Conservation (phyloP, 2,113 vertebrate genomes). For the Oryzias javanicus region DNA sequence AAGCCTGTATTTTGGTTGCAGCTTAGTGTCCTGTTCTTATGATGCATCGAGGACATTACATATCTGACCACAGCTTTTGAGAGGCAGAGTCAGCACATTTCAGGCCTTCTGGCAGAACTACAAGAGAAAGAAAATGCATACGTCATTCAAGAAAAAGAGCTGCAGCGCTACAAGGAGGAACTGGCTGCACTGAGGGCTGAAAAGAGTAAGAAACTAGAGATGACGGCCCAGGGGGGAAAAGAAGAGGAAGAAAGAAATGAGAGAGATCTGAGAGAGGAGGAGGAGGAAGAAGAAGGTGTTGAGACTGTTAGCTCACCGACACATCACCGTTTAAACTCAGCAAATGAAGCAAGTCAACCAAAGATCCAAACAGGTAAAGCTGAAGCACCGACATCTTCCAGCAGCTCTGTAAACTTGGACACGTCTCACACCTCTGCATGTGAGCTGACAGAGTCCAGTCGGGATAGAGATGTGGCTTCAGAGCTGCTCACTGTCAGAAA, state of each 20-base stretch:
- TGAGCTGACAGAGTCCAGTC: not conserved
- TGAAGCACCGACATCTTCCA: not conserved
- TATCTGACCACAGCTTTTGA: slow-evolving; percentile 79
- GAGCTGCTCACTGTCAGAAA: slow-evolving; percentile 39
- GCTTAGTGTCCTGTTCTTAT: no score
- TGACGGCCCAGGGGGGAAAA: not conserved
- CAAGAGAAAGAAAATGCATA: slow-evolving; percentile 71
- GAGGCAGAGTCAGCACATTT: slow-evolving; percentile 77
- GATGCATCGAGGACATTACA: no score
- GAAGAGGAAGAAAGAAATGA: slow-evolving; percentile 1
- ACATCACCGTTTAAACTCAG: not conserved
- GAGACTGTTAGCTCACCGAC: not conserved
- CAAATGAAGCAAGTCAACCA: slow-evolving; percentile 5
- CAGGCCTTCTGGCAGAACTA: slow-evolving; percentile 72
- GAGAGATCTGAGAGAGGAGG: not conserved
- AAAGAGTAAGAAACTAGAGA: not conserved
- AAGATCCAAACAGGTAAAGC: not conserved
- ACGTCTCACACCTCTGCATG: slow-evolving; percentile 7
- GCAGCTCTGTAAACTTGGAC: not conserved
- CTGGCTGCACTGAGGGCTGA: slow-evolving; percentile 44
- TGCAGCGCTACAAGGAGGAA: slow-evolving; percentile 53
- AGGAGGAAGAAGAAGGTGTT: not conserved
- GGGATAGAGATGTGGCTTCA: slow-evolving; percentile 11
- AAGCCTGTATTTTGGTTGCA: no score
- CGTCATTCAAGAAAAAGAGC: slow-evolving; percentile 60